These are phyloP conservation scores for Panonychus citri DNA, from an alignment of 1,140 invertebrate species.

Conservation along the genomic window DNA sequence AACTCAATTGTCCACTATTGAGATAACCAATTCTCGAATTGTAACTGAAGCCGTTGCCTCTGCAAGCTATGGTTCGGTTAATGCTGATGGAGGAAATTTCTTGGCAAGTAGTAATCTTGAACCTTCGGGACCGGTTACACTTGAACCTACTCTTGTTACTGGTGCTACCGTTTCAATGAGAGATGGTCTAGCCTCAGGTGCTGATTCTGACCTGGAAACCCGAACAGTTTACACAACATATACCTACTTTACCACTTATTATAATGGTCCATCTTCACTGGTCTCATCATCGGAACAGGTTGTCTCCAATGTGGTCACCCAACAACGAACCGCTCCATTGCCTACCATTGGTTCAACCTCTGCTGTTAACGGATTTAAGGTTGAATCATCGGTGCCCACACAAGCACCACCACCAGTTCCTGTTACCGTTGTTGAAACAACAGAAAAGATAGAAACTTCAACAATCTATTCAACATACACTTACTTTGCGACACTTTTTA, in stretches of 20 bases:
- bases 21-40: conserved; percentile 16
- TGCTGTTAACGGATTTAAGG: too few species aligned
- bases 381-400: not conserved
- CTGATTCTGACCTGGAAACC: conserved; percentile 7
- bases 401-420: not conserved
- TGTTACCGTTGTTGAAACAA: conserved; percentile 14
- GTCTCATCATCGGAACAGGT: conserved; percentile 56
- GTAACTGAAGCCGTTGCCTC: conserved; percentile 5
- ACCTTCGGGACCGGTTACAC: conserved; percentile 9
- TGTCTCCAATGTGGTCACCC: conserved; percentile 22
- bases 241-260: conserved; percentile 69
- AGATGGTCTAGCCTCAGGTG: conserved; percentile 7
- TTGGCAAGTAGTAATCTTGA: conserved; percentile 12
- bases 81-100: conserved; percentile 14
- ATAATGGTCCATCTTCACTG: conserved; percentile 49
- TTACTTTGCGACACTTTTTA: conserved; percentile 17
- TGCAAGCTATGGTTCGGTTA: conserved; percentile 5
- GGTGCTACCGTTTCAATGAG: conserved; percentile 15
- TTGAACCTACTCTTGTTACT: conserved; percentile 15
- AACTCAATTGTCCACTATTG: conserved; percentile 13
- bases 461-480: conserved; percentile 15
- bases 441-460: conserved; percentile 10
- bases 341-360: not conserved
- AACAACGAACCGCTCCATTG: conserved; percentile 5
- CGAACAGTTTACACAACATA: conserved; percentile 18